Percentiles rank a stretch among this genome's conserved stretches.
These are phyloP conservation scores for Rhinoptilus africanus DNA, from an alignment of 2,113 vertebrate species.

Conservation along the genomic window DNA sequence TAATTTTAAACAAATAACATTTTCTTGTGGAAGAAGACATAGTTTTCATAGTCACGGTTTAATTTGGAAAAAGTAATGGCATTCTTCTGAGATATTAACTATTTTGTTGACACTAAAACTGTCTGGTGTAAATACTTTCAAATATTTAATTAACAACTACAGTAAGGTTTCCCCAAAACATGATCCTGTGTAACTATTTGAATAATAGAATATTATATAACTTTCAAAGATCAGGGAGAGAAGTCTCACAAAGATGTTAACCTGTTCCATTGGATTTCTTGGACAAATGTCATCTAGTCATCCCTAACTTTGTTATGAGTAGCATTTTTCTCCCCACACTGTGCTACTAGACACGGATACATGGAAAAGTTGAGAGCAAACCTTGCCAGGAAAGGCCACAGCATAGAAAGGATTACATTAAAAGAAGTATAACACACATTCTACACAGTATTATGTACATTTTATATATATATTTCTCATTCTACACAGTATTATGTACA, in stretches of 20 bases:
- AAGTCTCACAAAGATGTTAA: background rate
- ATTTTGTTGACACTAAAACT: constrained; percentile 34
- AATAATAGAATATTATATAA: constrained; percentile 12
- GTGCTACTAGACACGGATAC: background rate
- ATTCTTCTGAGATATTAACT: constrained; percentile 13
- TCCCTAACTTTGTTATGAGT: background rate
- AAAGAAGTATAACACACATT: background rate
- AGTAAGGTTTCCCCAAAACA: constrained; percentile 13
- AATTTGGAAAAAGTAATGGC: background rate
- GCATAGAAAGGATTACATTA: background rate
- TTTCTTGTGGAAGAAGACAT: background rate
- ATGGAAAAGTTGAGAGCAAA: background rate
- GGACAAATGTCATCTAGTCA: background rate
- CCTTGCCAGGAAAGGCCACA: background rate
- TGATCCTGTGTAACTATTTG: constrained; percentile 16
- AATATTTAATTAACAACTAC: constrained; percentile 52
- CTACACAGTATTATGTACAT: background rate
- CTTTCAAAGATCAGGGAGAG: background rate
- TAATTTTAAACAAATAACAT: background rate
- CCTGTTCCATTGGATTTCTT: background rate
- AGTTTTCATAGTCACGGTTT: background rate
- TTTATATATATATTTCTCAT: background rate
- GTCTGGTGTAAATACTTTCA: constrained; percentile 49
- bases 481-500: background rate
- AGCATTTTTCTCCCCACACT: background rate